Evolutionary conservation across 2,113 vertebrate genomes (phyloP).

Genomic region (Steatornis caripensis): DNA sequence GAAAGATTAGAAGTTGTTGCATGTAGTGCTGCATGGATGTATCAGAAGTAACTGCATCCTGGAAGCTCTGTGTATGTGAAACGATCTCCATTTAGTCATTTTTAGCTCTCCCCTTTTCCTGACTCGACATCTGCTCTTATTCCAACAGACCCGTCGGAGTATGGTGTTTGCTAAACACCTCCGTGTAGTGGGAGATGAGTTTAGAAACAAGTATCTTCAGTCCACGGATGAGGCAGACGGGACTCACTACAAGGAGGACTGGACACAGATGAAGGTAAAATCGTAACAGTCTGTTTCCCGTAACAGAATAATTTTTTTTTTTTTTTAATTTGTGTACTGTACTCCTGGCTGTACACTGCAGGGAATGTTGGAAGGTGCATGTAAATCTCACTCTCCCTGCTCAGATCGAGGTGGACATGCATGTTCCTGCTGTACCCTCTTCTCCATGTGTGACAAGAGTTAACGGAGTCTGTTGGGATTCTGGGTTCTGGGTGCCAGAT

Average conservation of each 20-base stretch:
- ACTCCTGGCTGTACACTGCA: not conserved
- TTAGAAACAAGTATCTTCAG: constrained; percentile 82
- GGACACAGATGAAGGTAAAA: constrained; percentile 89
- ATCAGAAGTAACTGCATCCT: not conserved
- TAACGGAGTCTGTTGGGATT: not conserved
- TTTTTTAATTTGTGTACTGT: not conserved
- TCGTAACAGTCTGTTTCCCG: not conserved
- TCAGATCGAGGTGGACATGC: rapidly evolving
- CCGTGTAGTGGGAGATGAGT: constrained; percentile 84
- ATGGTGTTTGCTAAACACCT: constrained; percentile 96
- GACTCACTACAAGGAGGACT: constrained; percentile 85
- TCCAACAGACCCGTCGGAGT: constrained; percentile 86
- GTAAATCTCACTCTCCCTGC: not conserved
- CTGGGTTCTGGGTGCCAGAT: not conserved
- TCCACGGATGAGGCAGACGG: constrained; percentile 83
- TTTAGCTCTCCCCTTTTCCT: not conserved
- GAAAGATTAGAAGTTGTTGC: not conserved
- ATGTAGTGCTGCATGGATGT: not conserved
- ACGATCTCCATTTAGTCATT: not conserved
- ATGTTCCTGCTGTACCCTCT: not conserved
- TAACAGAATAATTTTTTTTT: not conserved
- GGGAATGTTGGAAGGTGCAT: not conserved
- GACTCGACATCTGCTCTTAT: not conserved
- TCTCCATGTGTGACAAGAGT: not conserved
- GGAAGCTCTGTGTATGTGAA: not conserved